Conservation (phyloP, 2,888 invertebrate species). For the Dasysyrphus tricinctus region DNA sequence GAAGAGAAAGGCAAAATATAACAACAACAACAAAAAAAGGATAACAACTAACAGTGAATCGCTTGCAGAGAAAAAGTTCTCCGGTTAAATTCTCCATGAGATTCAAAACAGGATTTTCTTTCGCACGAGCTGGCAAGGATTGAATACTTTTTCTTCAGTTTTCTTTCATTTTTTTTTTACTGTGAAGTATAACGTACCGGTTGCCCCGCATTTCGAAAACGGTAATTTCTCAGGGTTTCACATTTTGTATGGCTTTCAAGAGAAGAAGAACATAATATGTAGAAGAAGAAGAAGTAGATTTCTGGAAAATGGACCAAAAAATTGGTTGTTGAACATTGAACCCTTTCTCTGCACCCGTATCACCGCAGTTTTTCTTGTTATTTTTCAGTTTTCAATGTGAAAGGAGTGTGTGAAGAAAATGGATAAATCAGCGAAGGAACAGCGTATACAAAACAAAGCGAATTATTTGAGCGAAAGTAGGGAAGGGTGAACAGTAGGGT, state of each 20-base stretch:
- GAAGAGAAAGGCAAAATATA: constrained; percentile 7
- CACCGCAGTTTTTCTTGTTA: constrained; percentile 21
- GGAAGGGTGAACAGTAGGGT: neutral
- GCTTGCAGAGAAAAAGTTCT: constrained; percentile 57
- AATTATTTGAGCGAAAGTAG: constrained; percentile 1
- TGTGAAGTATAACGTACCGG: constrained; percentile 32
- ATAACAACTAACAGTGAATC: constrained; percentile 53
- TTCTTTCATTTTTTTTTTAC: neutral
- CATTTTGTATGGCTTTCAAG: constrained; percentile 27
- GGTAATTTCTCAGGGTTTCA: constrained; percentile 57
- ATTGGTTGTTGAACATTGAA: constrained; percentile 35
- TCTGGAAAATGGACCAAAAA: constrained; percentile 28
- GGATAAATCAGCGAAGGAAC: constrained; percentile 54
- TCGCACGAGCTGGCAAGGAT: constrained; percentile 70
- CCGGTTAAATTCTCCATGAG: constrained; percentile 73
- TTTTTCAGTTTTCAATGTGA: constrained; percentile 10
- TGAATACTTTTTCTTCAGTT: constrained; percentile 45
- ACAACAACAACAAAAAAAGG: constrained; percentile 10
- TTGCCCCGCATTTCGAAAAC: constrained; percentile 50
- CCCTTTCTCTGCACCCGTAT: constrained; percentile 40
- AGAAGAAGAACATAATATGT: constrained; percentile 11
- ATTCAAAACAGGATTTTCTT: constrained; percentile 71
- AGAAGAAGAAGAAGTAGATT: constrained; percentile 46
- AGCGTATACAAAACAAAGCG: constrained; percentile 21
- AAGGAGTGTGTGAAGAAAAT: constrained; percentile 55